A percentile compares a stretch with the other conserved stretches of the same genome.
Evolutionary conservation across 2,888 invertebrate species (phyloP).

Genomic region (Pristionchus maxplancki): DNA sequence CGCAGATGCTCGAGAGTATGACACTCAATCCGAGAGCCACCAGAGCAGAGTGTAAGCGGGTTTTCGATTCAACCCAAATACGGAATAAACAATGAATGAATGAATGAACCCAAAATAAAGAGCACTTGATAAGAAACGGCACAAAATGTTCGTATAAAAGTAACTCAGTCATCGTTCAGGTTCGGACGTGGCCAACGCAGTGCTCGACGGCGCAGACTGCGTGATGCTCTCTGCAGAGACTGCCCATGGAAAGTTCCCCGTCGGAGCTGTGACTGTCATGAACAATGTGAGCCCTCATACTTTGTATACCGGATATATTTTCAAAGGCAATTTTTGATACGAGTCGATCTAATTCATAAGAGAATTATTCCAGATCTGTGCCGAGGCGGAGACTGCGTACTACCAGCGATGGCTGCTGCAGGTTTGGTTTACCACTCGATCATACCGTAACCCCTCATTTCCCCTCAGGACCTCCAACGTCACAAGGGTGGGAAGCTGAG

Average conservation of each 20-base stretch:
- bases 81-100: too few relatives aligned
- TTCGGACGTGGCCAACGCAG: slow-evolving; percentile 90
- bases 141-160: background rate
- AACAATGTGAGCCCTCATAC: slow-evolving; percentile 77
- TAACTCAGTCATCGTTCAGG: background rate
- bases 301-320: too few relatives aligned
- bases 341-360: background rate
- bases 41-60: slow-evolving; percentile 87
- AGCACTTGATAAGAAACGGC: too few relatives aligned
- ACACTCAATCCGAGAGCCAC: slow-evolving; percentile 97
- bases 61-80: too few relatives aligned
- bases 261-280: slow-evolving; percentile 86
- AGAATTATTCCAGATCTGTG: slow-evolving; percentile 70
- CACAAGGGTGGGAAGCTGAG: slow-evolving; percentile 80
- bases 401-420: slow-evolving; percentile 84
- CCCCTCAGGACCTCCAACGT: slow-evolving; percentile 82
- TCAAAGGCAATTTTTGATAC: too few relatives aligned
- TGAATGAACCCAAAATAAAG: too few relatives aligned
- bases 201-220: slow-evolving; percentile 96
- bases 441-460: background rate
- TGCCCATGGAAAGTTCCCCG: slow-evolving; percentile 95
- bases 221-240: slow-evolving; percentile 99
- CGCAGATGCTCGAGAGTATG: slow-evolving; percentile 97
- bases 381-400: slow-evolving; percentile 94
- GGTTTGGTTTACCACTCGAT: background rate